Percentiles rank a stretch among this genome's conserved stretches.
Conservation (phyloP, 2,888 invertebrate genomes). For the Ischnus inquisitorius region DNA sequence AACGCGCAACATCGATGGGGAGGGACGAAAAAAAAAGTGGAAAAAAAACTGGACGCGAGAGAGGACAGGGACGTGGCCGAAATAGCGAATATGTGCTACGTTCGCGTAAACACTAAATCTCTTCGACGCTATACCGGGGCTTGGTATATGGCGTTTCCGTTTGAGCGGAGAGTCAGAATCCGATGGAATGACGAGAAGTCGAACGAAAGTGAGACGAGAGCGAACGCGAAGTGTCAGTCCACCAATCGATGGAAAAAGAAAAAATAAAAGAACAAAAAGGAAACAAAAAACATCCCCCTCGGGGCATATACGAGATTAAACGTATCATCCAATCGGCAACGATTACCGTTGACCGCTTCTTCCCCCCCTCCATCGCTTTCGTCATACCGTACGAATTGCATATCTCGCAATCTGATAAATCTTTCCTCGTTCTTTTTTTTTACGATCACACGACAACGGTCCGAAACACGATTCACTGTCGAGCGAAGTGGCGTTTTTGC, state of each 20-base stretch:
- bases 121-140: conserved; percentile 51
- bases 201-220: conserved; percentile 49
- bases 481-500: conserved; percentile 30
- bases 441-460: conserved; percentile 33
- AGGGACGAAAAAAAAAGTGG: not conserved
- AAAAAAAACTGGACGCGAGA: conserved; percentile 24
- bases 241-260: conserved; percentile 49
- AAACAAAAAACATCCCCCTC: conserved; percentile 24
- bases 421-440: conserved; percentile 32
- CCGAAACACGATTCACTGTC: conserved; percentile 11
- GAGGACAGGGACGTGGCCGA: conserved; percentile 61
- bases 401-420: conserved; percentile 43
- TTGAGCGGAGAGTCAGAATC: conserved; percentile 6
- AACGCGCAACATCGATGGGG: not conserved
- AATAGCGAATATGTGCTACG: conserved; percentile 61
- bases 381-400: conserved; percentile 16
- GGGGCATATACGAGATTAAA: conserved; percentile 56
- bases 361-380: not conserved
- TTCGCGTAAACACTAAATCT: conserved; percentile 64
- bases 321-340: conserved; percentile 65
- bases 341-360: conserved; percentile 57
- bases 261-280: no score
- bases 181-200: not conserved
- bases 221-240: conserved; percentile 50
- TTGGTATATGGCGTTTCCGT: conserved; percentile 18